A percentile compares a stretch with the other conserved stretches of the same genome.
These are phyloP conservation scores for Chionoecetes opilio DNA, from an alignment of 1,140 invertebrate genomes.

Conservation along the genomic window DNA sequence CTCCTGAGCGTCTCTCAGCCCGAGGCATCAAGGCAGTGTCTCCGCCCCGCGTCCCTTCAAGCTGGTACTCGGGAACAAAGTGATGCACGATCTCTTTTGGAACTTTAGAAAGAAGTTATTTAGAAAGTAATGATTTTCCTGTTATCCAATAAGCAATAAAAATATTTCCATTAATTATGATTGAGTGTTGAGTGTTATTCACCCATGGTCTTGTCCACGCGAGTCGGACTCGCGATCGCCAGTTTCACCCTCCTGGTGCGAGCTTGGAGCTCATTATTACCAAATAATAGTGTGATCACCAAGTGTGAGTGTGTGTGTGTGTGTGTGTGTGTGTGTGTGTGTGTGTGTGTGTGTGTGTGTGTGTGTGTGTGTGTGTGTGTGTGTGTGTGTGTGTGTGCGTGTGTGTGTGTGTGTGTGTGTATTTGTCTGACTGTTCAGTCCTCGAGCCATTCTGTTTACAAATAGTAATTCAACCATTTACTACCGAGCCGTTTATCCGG, in stretches of 20 bases:
- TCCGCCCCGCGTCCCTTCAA: neutral
- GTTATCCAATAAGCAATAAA: too few relatives aligned
- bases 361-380: neutral
- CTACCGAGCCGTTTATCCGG: neutral
- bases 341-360: neutral
- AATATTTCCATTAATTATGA: too few relatives aligned
- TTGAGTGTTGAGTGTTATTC: too few relatives aligned
- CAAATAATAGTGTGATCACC: too few relatives aligned
- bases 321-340: too few relatives aligned
- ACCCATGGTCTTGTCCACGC: too few relatives aligned
- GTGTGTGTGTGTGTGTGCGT: constrained; percentile 43
- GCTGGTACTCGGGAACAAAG: neutral
- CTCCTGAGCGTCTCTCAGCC: neutral
- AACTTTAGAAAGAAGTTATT: neutral
- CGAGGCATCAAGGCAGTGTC: neutral
- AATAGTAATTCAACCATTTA: neutral
- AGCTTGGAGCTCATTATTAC: too few relatives aligned
- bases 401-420: constrained; percentile 9
- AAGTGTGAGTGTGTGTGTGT: too few relatives aligned
- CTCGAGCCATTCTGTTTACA: neutral
- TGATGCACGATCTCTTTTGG: neutral
- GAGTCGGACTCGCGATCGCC: too few relatives aligned
- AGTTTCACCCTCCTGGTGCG: too few relatives aligned
- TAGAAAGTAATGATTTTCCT: too few relatives aligned
- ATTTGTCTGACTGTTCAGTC: neutral